Conservation (phyloP, 2,113 vertebrate species). For the Pomatorhinus ruficollis region DNA sequence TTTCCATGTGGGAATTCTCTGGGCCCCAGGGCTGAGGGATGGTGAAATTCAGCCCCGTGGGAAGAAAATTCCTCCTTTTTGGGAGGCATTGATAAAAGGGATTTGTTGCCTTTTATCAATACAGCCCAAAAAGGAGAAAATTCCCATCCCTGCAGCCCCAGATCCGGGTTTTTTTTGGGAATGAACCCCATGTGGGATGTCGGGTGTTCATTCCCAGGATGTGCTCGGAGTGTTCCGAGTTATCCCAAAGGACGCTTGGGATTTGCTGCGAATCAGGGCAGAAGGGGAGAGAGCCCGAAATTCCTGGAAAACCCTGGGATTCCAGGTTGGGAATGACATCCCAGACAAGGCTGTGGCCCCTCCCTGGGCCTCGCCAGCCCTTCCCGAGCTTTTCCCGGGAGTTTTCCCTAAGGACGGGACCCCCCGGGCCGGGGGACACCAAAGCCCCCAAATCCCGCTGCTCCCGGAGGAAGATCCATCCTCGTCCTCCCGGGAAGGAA, state of each 20-base stretch:
- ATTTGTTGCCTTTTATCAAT: not conserved
- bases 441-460: not conserved
- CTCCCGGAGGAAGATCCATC: not conserved
- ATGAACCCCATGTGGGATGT: not conserved
- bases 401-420: not conserved
- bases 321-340: not conserved
- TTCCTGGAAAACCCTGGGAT: not conserved
- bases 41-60: not conserved
- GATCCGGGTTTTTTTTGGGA: not conserved
- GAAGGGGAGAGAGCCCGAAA: not conserved
- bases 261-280: not conserved
- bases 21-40: fast-evolving
- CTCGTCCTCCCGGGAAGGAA: not conserved
- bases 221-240: fast-evolving
- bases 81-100: not conserved
- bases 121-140: not conserved
- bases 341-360: not conserved
- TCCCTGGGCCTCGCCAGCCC: too few species aligned
- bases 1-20: fast-evolving
- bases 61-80: not conserved
- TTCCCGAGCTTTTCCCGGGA: not conserved
- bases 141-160: not conserved
- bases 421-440: not conserved
- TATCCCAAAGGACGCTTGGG: not conserved
- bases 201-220: not conserved